A percentile compares a stretch with the other conserved stretches of the same genome.
Conservation (phyloP, 2,888 invertebrate genomes). For the Dolichopus griseipennis region DNA sequence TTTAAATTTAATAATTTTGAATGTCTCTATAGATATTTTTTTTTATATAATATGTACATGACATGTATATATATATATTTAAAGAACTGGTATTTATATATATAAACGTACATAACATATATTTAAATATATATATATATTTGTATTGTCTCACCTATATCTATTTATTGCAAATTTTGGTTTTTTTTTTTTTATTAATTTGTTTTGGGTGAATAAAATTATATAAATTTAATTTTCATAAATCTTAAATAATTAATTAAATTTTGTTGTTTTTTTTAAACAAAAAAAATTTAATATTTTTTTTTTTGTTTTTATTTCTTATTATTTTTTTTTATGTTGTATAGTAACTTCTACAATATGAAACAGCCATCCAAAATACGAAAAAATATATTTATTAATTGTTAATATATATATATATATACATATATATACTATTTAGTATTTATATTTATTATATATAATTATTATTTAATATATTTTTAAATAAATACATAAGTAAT, state of each 20-base stretch:
- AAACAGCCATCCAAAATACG: conserved; percentile 23
- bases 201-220: conserved; percentile 8
- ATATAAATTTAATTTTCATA: no score
- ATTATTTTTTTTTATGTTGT: conserved; percentile 13
- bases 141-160: conserved; percentile 22
- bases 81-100: no score
- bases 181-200: background rate
- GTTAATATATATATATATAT: background rate
- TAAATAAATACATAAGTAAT: background rate
- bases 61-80: no score
- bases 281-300: background rate
- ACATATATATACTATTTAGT: background rate
- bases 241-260: no score
- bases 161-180: background rate
- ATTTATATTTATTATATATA: conserved; percentile 13
- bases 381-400: conserved; percentile 14
- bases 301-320: background rate
- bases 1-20: no score
- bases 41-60: no score
- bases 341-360: conserved; percentile 13
- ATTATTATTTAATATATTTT: conserved; percentile 5
- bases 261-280: background rate
- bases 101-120: no score
- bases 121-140: no score
- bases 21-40: no score